Evolutionary conservation across 2,888 invertebrate genomes (phyloP).

Genomic region (Sarcophaga caerulescens): DNA sequence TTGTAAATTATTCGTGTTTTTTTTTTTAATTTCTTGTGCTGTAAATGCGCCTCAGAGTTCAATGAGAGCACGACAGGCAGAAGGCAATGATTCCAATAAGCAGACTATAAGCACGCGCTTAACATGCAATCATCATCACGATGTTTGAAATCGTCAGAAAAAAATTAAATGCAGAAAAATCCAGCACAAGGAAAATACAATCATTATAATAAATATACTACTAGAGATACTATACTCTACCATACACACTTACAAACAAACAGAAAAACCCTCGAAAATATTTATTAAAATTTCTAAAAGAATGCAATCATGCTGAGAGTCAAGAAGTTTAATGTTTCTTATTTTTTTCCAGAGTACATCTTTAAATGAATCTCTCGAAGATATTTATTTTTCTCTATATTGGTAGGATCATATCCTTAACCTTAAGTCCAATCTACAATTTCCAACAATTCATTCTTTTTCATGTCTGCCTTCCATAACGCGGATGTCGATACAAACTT

Average conservation of each 20-base stretch:
- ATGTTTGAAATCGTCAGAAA: conserved; percentile 41
- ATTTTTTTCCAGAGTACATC: no score
- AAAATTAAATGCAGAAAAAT: not conserved
- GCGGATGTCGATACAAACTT: conserved; percentile 22
- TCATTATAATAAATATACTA: conserved; percentile 26
- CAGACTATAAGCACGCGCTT: conserved; percentile 68
- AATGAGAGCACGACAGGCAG: conserved; percentile 65
- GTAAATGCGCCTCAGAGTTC: conserved; percentile 67
- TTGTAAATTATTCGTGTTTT: conserved; percentile 6
- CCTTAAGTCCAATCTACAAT: no score
- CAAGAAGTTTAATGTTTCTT: not conserved
- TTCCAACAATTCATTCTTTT: conserved; percentile 22
- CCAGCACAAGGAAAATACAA: conserved; percentile 23
- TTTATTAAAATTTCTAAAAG: conserved; percentile 18
- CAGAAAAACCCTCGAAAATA: not conserved
- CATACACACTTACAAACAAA: no score
- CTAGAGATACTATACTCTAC: not conserved
- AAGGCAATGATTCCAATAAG: conserved; percentile 53
- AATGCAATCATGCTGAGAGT: not conserved
- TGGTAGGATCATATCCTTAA: no score
- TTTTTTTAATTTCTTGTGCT: conserved; percentile 7
- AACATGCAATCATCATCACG: conserved; percentile 68
- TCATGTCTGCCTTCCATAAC: not conserved
- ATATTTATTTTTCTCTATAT: no score
- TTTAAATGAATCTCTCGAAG: no score